Base-by-base conservation (phyloP, 2,797 vertebrate species). In the Helarctos malayanus region DNA sequence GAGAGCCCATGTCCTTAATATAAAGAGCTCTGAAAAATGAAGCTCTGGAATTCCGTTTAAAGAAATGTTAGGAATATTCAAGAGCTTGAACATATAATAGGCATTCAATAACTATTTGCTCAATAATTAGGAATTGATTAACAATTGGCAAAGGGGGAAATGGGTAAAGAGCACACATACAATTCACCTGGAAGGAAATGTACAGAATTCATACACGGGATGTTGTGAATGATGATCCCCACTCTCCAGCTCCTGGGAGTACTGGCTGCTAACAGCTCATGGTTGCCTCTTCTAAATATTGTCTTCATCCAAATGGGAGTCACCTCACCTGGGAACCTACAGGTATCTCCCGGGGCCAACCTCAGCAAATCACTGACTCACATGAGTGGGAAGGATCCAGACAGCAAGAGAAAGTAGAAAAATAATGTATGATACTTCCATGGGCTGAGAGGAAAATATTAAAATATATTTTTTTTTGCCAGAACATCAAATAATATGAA, bases 21-120 rank as follows among this genome's bases (percentile, higher is more conserved):
- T 54, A 85, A 93, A 73, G 10, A 89, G 59, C 7, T 86, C 38
- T 82, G n/a, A 45, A 5, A 89, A 82, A 85, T 59, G 14, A 89
- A 92, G 59, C 69, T 75, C 27, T 69, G 16, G 38, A 16, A 6
- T 38, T 96, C 88, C 27, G 41, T 0, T 68, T 15, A 90, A 94
- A 32, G 15, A 85, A 75, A 78, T 78, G 27, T 94, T 73, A 89
- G 23, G 45, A 93, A 82, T 68, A 92, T 13, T 90, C 79, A 57
- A 56, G 27, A 47, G 6, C 41, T 54, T 35, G 86, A 71, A 65
- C 38, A 65, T 45, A 23, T 23, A 91, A 93, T 23, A 61, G 45
- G 27, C 23, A 84, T 21, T 41, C 27, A 80, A 35, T 19, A 83
- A 19, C 35, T 75, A 78, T 65, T n/a, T 90, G 12, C 45, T 84